Evolutionary conservation across 2,888 invertebrate species (phyloP).

Genomic region (Nezara viridula): DNA sequence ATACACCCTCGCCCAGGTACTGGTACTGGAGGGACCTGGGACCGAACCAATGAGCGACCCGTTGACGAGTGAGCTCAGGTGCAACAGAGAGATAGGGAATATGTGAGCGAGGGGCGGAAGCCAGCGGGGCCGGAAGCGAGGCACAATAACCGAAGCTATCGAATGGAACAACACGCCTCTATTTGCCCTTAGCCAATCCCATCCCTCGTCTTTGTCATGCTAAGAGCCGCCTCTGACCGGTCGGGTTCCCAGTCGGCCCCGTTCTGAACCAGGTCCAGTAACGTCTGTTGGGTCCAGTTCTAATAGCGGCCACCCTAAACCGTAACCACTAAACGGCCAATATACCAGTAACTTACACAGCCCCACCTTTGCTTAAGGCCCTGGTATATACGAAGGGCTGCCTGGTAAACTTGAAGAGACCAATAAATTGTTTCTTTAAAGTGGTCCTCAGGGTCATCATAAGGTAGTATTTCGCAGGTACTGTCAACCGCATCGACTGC

Average conservation of each 20-base stretch:
- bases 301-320: too few species aligned
- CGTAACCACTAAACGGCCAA: too few species aligned
- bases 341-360: too few species aligned
- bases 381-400: too few species aligned
- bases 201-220: slow-evolving; percentile 44
- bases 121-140: slow-evolving; percentile 59
- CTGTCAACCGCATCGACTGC: too few species aligned
- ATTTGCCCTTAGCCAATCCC: slow-evolving; percentile 54
- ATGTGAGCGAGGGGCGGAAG: slow-evolving; percentile 51
- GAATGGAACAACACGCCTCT: slow-evolving; percentile 61
- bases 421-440: too few species aligned
- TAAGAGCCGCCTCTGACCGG: background rate
- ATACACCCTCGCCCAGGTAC: too few species aligned
- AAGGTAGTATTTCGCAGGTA: too few species aligned
- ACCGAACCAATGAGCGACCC: background rate
- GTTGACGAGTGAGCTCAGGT: background rate
- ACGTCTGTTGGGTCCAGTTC: background rate
- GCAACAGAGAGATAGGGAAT: background rate
- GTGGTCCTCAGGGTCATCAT: too few species aligned
- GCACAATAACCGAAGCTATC: slow-evolving; percentile 63
- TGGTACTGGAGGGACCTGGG: too few species aligned
- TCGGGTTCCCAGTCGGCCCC: background rate
- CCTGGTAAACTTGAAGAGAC: too few species aligned
- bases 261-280: background rate
- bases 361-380: too few species aligned